These are phyloP conservation scores for Acronicta psi DNA, from an alignment of 2,888 invertebrate genomes.

Conservation along the genomic window DNA sequence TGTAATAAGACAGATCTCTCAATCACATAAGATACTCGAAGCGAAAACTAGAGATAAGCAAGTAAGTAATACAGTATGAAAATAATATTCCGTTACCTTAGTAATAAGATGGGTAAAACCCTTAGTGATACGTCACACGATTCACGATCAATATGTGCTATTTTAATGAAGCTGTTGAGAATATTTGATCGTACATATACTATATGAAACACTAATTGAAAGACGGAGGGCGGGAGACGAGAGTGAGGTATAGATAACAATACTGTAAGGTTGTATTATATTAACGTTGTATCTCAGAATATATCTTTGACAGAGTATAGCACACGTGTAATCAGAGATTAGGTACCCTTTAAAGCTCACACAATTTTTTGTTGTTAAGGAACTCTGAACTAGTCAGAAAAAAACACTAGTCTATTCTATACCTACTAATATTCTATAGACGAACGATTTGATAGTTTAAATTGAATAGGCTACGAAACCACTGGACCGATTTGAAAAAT, in stretches of 20 bases:
- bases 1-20: slow-evolving; percentile 32
- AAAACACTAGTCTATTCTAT: too few species aligned
- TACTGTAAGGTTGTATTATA: background rate
- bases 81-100: slow-evolving; percentile 35
- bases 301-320: slow-evolving; percentile 22
- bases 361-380: too few species aligned
- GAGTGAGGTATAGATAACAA: background rate
- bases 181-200: slow-evolving; percentile 5
- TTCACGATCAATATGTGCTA: slow-evolving; percentile 23
- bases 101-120: slow-evolving; percentile 34
- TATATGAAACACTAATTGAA: slow-evolving; percentile 14
- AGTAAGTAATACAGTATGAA: slow-evolving; percentile 33
- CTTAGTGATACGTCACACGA: slow-evolving; percentile 11
- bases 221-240: slow-evolving; percentile 5
- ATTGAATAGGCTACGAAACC: too few species aligned
- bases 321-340: slow-evolving; percentile 11
- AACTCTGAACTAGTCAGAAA: too few species aligned
- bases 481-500: too few species aligned
- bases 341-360: too few species aligned
- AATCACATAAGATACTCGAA: slow-evolving; percentile 35
- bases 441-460: too few species aligned
- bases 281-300: slow-evolving; percentile 3
- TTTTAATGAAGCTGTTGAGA: slow-evolving; percentile 14
- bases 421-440: too few species aligned
- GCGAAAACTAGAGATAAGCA: slow-evolving; percentile 23